Evolutionary conservation across 2,797 vertebrate genomes (phyloP).

Genomic region (Lagorchestes hirsutus): DNA sequence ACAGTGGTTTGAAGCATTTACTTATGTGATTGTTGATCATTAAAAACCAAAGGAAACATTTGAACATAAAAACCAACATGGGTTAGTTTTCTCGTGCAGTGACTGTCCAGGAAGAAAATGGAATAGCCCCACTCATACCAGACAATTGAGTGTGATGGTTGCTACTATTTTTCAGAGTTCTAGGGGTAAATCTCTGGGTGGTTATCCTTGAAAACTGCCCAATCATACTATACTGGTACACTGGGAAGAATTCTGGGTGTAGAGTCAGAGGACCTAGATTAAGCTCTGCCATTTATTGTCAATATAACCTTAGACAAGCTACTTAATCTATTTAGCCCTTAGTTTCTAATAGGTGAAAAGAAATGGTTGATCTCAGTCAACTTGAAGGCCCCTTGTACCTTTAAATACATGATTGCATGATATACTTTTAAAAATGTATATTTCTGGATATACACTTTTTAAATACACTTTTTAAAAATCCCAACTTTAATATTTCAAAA

Average conservation of each 20-base stretch:
- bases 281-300: no score
- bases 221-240: not conserved
- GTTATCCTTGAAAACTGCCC: not conserved
- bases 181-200: not conserved
- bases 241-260: not conserved
- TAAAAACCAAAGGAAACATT: not conserved
- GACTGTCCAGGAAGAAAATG: not conserved
- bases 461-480: no score
- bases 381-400: no score
- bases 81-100: not conserved
- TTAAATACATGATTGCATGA: no score
- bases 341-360: no score
- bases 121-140: not conserved
- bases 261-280: not conserved
- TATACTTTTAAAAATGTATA: no score
- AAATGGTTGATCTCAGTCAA: no score
- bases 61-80: not conserved
- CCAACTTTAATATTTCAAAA: no score
- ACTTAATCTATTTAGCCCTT: no score
- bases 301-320: no score
- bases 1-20: not conserved
- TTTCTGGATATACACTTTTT: no score
- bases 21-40: not conserved
- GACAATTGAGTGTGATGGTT: not conserved
- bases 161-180: not conserved